These are phyloP conservation scores for Halcyon badia DNA, from an alignment of 2,797 vertebrate genomes.

Conservation along the genomic window DNA sequence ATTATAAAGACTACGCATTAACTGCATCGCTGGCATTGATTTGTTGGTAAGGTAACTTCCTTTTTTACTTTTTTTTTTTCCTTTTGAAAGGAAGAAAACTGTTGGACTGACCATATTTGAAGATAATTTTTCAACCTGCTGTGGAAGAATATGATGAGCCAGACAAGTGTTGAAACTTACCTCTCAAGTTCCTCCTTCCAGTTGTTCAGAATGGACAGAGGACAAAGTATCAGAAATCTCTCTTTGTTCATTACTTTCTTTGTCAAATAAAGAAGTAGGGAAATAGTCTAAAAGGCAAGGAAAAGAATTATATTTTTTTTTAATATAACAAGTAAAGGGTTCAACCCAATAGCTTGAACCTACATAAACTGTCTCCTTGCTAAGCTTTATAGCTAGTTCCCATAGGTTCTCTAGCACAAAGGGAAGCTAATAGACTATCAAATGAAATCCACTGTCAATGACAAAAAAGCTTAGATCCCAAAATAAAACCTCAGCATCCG, in stretches of 20 bases:
- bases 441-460: neutral
- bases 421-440: neutral
- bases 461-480: neutral
- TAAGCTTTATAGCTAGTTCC: neutral
- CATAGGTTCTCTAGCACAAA: neutral
- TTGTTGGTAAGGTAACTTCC: neutral
- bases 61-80: neutral
- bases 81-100: neutral
- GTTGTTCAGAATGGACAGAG: constrained; percentile 91
- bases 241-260: constrained; percentile 81
- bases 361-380: neutral
- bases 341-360: neutral
- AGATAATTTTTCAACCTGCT: neutral
- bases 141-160: neutral
- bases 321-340: neutral
- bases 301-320: neutral
- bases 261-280: constrained; percentile 86
- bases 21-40: neutral
- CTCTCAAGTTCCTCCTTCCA: constrained; percentile 90
- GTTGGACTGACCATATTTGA: neutral
- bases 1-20: neutral
- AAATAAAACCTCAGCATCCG: neutral
- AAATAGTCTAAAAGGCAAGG: constrained; percentile 86
- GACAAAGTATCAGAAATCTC: constrained; percentile 91
- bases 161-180: constrained; percentile 72